These are phyloP conservation scores for Oligia strigilis DNA, from an alignment of 2,888 invertebrate genomes.

Conservation along the genomic window DNA sequence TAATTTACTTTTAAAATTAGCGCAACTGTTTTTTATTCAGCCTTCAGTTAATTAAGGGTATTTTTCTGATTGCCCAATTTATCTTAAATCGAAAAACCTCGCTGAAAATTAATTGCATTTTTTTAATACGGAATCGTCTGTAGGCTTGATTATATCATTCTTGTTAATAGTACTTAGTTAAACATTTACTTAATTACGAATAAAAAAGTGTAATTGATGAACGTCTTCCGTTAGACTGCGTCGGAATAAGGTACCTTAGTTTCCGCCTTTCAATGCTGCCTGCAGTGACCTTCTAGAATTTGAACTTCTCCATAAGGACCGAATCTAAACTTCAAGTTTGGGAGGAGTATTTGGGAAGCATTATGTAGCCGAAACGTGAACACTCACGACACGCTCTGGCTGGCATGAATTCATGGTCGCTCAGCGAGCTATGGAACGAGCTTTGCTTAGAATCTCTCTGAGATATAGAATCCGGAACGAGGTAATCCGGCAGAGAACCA, in stretches of 20 bases:
- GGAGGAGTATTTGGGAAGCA: not conserved
- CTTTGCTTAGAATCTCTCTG: not conserved
- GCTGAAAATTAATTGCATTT: conserved; percentile 11
- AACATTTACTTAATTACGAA: conserved; percentile 18
- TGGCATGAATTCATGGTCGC: not conserved
- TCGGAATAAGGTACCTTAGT: not conserved
- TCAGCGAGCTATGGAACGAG: not conserved
- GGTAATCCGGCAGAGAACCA: not conserved
- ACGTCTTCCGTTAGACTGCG: not conserved
- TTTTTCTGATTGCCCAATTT: not conserved
- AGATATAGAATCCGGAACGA: not conserved
- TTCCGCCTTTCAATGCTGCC: not conserved
- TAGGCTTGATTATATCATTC: not conserved
- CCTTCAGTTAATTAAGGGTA: not conserved
- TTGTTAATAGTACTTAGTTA: conserved; percentile 31
- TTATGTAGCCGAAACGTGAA: not conserved
- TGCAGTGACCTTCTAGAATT: not conserved
- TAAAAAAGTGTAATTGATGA: conserved; percentile 17
- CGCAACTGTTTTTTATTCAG: not conserved
- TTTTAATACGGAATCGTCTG: not conserved
- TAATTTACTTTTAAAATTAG: conserved; percentile 18
- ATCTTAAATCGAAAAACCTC: not conserved
- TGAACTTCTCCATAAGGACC: not conserved
- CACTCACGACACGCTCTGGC: not conserved
- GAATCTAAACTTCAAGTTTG: not conserved